Conservation (phyloP, 2,113 vertebrate genomes). For the Puffinus mauretanicus region DNA sequence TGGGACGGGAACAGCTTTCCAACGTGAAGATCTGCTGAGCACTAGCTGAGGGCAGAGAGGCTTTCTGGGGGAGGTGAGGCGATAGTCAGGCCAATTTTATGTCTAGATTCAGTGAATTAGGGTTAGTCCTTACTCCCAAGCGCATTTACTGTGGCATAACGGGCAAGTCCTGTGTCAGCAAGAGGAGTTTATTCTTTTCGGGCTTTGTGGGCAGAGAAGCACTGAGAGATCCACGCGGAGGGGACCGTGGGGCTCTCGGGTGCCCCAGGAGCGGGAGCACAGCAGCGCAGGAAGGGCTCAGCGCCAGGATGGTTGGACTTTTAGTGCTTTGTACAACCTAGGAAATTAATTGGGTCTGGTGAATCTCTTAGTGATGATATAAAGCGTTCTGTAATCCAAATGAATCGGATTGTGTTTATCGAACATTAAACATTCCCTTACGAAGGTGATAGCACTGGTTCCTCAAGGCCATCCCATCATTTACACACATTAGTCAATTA, state of each 20-base stretch:
- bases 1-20: background rate
- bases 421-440: background rate
- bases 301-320: fast-evolving
- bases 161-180: background rate
- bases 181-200: background rate
- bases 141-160: background rate
- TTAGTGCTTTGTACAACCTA: background rate
- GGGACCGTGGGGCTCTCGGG: fast-evolving
- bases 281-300: background rate
- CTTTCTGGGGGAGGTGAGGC: background rate
- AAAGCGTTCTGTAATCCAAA: background rate
- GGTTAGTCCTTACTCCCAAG: background rate
- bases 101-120: background rate
- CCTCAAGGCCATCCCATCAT: background rate
- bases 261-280: fast-evolving
- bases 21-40: background rate
- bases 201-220: background rate
- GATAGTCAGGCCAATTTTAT: background rate
- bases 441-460: background rate
- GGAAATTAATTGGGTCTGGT: background rate
- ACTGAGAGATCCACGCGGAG: background rate
- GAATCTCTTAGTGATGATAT: background rate
- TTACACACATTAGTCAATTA: background rate
- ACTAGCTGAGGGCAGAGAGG: background rate
- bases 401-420: background rate